These are phyloP conservation scores for Panagrolaimus sp. DNA, from an alignment of 1,140 invertebrate species.

Conservation along the genomic window DNA sequence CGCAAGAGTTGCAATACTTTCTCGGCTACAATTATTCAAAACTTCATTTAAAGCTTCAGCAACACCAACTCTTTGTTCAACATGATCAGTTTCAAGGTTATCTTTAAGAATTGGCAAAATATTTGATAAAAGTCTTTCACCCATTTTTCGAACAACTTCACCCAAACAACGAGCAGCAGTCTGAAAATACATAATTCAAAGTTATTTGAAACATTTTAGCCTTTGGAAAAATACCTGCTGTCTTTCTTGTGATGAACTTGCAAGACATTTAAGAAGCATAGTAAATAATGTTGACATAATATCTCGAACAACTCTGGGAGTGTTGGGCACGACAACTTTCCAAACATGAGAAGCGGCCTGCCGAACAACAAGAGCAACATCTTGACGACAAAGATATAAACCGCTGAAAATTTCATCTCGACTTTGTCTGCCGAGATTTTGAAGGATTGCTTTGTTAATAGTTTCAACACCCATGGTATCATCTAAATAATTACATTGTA, in stretches of 20 bases:
- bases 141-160: conserved; percentile 91
- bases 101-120: conserved; percentile 94
- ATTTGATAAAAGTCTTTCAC: conserved; percentile 90
- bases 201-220: no score
- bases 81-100: conserved; percentile 75
- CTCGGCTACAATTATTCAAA: conserved; percentile 86
- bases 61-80: conserved; percentile 92
- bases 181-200: conserved; percentile 56
- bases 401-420: conserved; percentile 88
- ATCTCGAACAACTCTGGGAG: conserved; percentile 84
- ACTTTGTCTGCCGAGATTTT: conserved; percentile 68
- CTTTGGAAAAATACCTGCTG: conserved; percentile 26
- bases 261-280: conserved; percentile 61
- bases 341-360: conserved; percentile 70
- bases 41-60: conserved; percentile 97
- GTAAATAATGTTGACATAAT: conserved; percentile 90
- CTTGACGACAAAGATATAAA: conserved; percentile 92
- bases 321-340: conserved; percentile 59
- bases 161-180: conserved; percentile 90
- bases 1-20: conserved; percentile 70
- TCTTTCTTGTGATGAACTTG: conserved; percentile 70
- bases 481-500: no score
- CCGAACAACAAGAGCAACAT: conserved; percentile 89
- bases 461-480: conserved; percentile 98
- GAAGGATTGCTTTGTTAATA: conserved; percentile 68